Evolutionary conservation across 2,113 vertebrate genomes (phyloP), one percentile per base, ranked within the genome.

Genomic region (Catharus fuscescens): DNA sequence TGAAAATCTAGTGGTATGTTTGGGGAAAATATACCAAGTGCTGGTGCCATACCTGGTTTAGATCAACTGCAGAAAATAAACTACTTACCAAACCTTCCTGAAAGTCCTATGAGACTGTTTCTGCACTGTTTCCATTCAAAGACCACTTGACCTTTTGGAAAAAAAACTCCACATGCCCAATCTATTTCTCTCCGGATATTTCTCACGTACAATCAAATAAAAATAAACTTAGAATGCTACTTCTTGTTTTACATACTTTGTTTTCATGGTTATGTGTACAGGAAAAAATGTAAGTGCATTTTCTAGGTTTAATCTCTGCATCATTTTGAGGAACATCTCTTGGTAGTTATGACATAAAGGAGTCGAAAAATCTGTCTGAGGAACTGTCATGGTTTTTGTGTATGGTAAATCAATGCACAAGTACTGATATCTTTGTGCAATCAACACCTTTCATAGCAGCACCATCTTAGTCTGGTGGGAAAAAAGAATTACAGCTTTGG

Each of bases 21-120:
- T 50, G 17, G 64, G 50, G 61, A 95, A 95, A 94, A 86, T 52
- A 83, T 83, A 80, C 42, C 47, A 80, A 88, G 50, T 88, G 42
- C 71, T 73, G 54, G 29, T 97, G 95, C 86, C 94, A 95, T 90
- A 80, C 47, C 86, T 78, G 74, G 72, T 95, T 96, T 94, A 93
- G 67, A 88, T 96, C 95, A 97, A 90, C 79, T 54, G 31, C 11
- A 10, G n/a, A 44, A 87, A 96, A 96, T 38, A 93, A 92, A 45
- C 34, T 72, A 67, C 61, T 71, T 88, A 66, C 31, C 26, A 93
- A 90, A 88, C 59, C 66, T 77, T 88, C 64, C 86, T 61, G 54
- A 92, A 94, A 95, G 79, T 88, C 59, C 77, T 57, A 50, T 72
- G 62, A 86, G 86, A 80, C 38, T 90, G 34, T 47, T 93, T 80